Percentiles rank a stretch among this genome's conserved stretches.
phyloP scores from a whole-genome alignment of 1,140 invertebrate species.

The Caerostris extrusa region DNA sequence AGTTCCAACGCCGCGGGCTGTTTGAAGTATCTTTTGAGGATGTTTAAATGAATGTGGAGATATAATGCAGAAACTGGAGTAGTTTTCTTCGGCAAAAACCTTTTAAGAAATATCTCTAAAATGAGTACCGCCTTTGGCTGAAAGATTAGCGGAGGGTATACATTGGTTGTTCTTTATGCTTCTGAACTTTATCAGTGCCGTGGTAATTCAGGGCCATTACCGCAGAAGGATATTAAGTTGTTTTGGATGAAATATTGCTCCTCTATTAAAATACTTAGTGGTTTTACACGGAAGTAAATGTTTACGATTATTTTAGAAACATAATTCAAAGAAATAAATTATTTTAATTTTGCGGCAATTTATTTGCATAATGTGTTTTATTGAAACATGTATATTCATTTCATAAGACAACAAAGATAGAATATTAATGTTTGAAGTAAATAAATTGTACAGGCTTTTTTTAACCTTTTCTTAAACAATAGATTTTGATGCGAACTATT shows the following conservation, averaged over 20 bases:
- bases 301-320: too few species aligned
- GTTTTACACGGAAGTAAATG: neutral
- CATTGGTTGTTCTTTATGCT: neutral
- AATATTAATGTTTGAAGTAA: too few species aligned
- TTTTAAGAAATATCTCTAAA: constrained; percentile 34
- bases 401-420: too few species aligned
- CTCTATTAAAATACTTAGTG: neutral
- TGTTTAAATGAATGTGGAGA: constrained; percentile 13
- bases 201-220: neutral
- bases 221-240: neutral
- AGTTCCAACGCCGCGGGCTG: constrained; percentile 13
- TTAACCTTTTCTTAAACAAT: too few species aligned
- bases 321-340: too few species aligned
- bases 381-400: too few species aligned
- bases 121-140: constrained; percentile 20
- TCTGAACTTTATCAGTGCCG: neutral
- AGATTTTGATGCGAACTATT: too few species aligned
- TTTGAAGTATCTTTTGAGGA: constrained; percentile 32
- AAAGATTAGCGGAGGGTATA: neutral
- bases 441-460: too few species aligned
- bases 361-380: too few species aligned
- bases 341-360: too few species aligned
- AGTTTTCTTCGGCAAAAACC: constrained; percentile 6
- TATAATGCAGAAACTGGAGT: constrained; percentile 8
- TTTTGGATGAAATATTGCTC: neutral